These are phyloP conservation scores for Drosophila nigricruria DNA, from an alignment of 2,888 invertebrate species.

Conservation along the genomic window DNA sequence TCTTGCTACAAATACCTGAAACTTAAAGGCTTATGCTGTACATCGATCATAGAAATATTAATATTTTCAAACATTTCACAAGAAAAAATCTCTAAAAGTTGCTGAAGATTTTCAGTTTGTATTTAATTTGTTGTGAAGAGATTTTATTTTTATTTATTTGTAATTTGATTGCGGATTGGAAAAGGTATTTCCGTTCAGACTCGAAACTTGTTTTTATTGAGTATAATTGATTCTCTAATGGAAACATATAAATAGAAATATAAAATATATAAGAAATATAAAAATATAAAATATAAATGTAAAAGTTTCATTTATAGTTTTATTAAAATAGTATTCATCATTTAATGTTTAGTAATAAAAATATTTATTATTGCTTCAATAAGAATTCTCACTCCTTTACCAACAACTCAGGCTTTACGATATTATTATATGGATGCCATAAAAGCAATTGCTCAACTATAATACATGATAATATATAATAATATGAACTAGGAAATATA, in stretches of 20 bases:
- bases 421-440: no score
- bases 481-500: no score
- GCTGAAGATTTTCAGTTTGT: background rate
- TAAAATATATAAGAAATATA: no score
- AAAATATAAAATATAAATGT: background rate
- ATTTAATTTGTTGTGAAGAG: background rate
- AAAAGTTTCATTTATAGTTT: background rate
- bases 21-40: no score
- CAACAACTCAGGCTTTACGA: no score
- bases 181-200: background rate
- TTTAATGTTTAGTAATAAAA: background rate
- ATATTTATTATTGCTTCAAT: background rate
- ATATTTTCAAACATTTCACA: background rate
- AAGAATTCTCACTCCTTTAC: background rate
- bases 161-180: background rate
- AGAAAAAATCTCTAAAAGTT: conserved; percentile 1
- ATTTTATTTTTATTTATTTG: conserved; percentile 1
- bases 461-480: no score
- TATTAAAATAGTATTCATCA: background rate
- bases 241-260: background rate
- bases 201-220: background rate
- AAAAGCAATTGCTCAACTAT: no score
- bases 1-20: background rate
- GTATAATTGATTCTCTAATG: background rate
- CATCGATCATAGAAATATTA: background rate